Percentiles rank a stretch among this genome's conserved stretches.
Conservation (phyloP, 2,888 invertebrate species). For the Cephus runcator region DNA sequence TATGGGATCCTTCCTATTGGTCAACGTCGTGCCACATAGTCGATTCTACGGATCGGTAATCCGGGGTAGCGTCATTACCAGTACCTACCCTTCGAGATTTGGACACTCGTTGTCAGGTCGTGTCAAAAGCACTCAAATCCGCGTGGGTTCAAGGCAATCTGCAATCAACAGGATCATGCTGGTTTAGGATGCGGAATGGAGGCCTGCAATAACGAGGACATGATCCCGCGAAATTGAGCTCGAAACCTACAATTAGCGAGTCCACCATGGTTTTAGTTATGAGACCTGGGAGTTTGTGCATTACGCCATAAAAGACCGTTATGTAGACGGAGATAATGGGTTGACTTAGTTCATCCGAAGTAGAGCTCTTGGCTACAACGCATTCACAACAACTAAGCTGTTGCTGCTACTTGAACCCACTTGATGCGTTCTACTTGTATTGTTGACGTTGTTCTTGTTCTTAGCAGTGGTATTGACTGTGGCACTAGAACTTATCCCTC, state of each 20-base stretch:
- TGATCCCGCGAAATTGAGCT: constrained; percentile 38
- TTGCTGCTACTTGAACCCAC: background rate
- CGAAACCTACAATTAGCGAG: constrained; percentile 46
- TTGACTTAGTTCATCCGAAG: constrained; percentile 48
- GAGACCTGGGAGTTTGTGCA: constrained; percentile 42
- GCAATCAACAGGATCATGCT: constrained; percentile 6
- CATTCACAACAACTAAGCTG: background rate
- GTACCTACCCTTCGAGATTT: background rate
- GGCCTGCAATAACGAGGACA: background rate
- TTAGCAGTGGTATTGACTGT: background rate
- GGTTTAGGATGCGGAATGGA: background rate
- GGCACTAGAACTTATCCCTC: background rate
- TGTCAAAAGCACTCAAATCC: constrained; percentile 2
- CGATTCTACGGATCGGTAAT: background rate
- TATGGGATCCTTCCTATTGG: background rate
- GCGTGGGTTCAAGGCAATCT: background rate
- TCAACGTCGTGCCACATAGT: background rate
- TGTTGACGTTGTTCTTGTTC: too few relatives aligned
- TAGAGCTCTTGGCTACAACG: background rate
- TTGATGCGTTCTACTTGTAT: background rate
- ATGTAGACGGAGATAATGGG: constrained; percentile 49
- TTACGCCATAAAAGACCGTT: constrained; percentile 45
- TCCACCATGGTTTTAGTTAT: constrained; percentile 44
- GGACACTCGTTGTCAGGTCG: background rate
- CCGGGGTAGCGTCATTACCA: background rate